phyloP scores from a whole-genome alignment of 2,888 invertebrate species.

The Archaeoteleia sp. region DNA sequence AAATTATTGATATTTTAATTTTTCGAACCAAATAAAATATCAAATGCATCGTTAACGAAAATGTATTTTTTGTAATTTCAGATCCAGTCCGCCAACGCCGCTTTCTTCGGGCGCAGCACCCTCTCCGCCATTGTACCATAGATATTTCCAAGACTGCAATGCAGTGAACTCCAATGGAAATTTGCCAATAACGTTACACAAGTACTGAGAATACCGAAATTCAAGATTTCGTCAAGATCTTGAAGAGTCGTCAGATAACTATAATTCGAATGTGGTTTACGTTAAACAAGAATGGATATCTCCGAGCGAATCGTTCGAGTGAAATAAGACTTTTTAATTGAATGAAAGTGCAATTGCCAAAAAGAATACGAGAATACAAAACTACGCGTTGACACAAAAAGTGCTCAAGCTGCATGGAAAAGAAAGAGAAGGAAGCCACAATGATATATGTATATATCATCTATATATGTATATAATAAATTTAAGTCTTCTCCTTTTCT shows the following conservation, averaged over 20 bases:
- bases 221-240: conserved; percentile 68
- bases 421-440: too few relatives aligned
- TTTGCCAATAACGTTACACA: conserved; percentile 73
- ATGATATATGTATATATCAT: too few relatives aligned
- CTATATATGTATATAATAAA: too few relatives aligned
- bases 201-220: conserved; percentile 74
- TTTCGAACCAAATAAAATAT: too few relatives aligned
- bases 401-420: not conserved
- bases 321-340: conserved; percentile 1
- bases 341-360: conserved; percentile 8
- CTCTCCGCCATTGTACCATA: conserved; percentile 70
- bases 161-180: conserved; percentile 72
- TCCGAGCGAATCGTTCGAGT: conserved; percentile 58
- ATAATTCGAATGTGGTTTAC: conserved; percentile 68
- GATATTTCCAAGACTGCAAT: conserved; percentile 74
- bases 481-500: not conserved
- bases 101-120: conserved; percentile 70
- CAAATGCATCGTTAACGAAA: too few relatives aligned
- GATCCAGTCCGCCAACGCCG: conserved; percentile 72
- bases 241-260: conserved; percentile 52
- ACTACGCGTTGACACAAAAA: conserved; percentile 1
- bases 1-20: conserved; percentile 1
- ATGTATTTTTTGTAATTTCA: conserved; percentile 52
- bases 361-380: not conserved
- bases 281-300: conserved; percentile 73